These are phyloP conservation scores for Drosophila antonietae DNA, from an alignment of 2,888 invertebrate genomes.

Conservation along the genomic window DNA sequence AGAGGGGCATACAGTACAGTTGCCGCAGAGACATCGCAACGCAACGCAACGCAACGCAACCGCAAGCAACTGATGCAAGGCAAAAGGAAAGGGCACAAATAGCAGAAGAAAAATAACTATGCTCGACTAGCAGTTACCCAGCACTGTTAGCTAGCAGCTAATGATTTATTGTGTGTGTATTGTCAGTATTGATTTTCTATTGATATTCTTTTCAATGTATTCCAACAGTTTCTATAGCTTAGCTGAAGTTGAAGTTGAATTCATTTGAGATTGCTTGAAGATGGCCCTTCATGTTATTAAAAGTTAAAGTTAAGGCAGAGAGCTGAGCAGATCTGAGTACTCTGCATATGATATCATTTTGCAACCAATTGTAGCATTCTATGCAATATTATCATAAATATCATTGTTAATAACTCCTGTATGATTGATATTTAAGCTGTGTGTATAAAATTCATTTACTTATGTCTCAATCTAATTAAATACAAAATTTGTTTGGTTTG, in stretches of 20 bases:
- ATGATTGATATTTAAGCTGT: too few species aligned
- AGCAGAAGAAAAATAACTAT: too few species aligned
- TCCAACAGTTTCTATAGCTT: not conserved
- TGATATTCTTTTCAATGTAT: not conserved
- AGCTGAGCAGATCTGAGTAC: not conserved
- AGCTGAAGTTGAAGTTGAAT: not conserved
- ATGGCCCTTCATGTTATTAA: not conserved
- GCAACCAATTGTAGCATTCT: not conserved
- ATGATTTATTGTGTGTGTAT: too few species aligned
- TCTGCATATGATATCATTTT: not conserved
- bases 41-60: not conserved
- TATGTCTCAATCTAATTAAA: not conserved
- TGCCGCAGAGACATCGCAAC: conserved; percentile 16
- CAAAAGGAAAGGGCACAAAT: not conserved
- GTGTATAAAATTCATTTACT: not conserved
- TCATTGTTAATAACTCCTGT: not conserved
- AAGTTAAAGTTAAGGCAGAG: not conserved
- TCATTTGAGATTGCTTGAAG: not conserved
- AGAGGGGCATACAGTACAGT: conserved; percentile 27
- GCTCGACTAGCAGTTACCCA: conserved; percentile 15
- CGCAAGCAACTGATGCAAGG: conserved; percentile 22
- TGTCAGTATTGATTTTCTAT: too few species aligned
- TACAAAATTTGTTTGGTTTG: not conserved
- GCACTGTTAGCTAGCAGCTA: not conserved
- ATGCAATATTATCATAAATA: not conserved